Percentiles rank a stretch among this genome's conserved stretches.
Conservation (phyloP, 2,113 vertebrate genomes). For the Prochilodus magdalenae region DNA sequence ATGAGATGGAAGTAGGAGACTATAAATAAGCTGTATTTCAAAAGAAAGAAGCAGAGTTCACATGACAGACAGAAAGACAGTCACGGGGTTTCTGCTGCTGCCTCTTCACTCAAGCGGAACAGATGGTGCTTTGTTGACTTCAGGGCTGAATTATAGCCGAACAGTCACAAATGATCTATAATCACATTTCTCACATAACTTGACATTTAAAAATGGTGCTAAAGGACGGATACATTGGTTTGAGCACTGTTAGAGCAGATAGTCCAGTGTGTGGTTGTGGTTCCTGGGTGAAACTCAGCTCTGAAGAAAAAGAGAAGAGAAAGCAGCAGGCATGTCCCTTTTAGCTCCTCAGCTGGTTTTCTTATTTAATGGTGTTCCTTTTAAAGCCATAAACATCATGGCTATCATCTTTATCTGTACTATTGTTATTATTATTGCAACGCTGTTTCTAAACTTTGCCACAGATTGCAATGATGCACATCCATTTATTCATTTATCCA, state of each 20-base stretch:
- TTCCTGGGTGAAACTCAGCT: not conserved
- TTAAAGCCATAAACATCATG: no score
- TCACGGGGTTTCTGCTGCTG: not conserved
- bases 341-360: no score
- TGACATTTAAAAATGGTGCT: no score
- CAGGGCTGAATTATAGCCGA: not conserved
- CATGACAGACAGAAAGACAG: not conserved
- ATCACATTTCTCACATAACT: no score
- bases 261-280: not conserved
- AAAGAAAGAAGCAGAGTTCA: not conserved
- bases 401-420: no score
- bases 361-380: not conserved
- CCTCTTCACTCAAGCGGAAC: not conserved
- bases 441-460: no score
- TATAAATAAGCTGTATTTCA: not conserved
- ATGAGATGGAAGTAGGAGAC: no score
- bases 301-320: slow-evolving; percentile 14
- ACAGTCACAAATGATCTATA: not conserved
- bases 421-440: no score
- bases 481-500: no score
- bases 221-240: no score
- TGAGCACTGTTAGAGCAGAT: no score
- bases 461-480: no score
- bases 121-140: not conserved
- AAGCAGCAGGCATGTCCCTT: not conserved